Evolutionary conservation across 2,113 vertebrate species (phyloP), one percentile per base, ranked within the genome.

Genomic region (Gymnarchus niloticus): DNA sequence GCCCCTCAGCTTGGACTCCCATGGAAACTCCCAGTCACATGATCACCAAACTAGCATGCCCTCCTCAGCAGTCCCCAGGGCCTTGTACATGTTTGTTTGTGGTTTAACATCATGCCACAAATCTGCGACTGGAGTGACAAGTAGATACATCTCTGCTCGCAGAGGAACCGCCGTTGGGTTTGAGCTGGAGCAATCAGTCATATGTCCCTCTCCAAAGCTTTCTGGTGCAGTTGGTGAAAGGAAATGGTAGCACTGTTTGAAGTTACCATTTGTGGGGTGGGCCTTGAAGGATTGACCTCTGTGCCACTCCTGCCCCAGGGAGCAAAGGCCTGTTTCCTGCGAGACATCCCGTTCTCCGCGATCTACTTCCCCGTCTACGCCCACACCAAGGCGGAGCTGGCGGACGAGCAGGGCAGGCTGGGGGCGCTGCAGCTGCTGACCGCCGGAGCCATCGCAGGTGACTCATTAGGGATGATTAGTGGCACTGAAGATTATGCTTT

Each of bases 341-440:
- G 98, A 91, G 98, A 99, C 94, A 98, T 99, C 95, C 98, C 98
- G 87, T 99, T 99, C 95, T 99, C 98, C 56, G 98, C 97, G 78
- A 99, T 99, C 92, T 99, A 99, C 93, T 99, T 99, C 92, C 98
- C 98, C 0, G 97, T 96, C 85, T 99, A 99, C 83, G 98, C 98
- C 87, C 98, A 99, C 86, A 95, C 92, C 89, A 99, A 99, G 92
- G 10, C 95, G 41, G 57, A 89, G n/a, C 59, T 99, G 37, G 94
- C 97, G 48, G 97, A 99, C 90, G 98, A 99, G 86, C 92, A 95
- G 0, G 98, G 98, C 90, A 93, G 92, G 0, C 89, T 99, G 89
- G 96, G 97, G 88, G 86, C 97, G 33, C 80, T 99, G 85, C 97
- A 98, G 94, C 96, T 99, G 85, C 96, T 99, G 89, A 85, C 95